Evolutionary conservation across 2,888 invertebrate species (phyloP), one percentile per base, ranked within the genome.

Genomic region (Drymonia ruficornis): DNA sequence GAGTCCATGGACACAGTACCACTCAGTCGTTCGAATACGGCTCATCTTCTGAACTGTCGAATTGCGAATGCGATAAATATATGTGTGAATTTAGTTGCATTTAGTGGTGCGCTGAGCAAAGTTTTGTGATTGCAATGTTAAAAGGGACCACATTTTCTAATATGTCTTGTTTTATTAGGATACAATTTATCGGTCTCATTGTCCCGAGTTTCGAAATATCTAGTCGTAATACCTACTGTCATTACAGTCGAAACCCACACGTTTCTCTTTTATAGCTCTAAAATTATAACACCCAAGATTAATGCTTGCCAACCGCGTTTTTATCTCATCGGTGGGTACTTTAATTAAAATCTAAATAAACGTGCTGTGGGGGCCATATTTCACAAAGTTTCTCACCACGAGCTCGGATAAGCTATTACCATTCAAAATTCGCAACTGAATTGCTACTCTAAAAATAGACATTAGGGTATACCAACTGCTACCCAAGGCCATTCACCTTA

Each of bases 401-500:
- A 64, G 59, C 56, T 50, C 47, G 64, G 57, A 63, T 70, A 59
- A 62, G 19, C 50, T 48, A 59, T 66, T 66, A 70, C 56, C 56
- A 60, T 62, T 55, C 54, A n/a, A 50, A 67, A 76, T 74, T 78
- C 74, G 72, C 75, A 72, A 64, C 74, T 62, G 67, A 77, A 77
- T 77, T 75, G 74, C 73, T 74, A 65, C 69, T 65, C 63, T 64
- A 67, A 66, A 76, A 77, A 73, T 72, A 75, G 67, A 67, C 72
- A 70, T 78, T 74, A 67, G 67, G 71, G 66, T 65, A 69, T 57
- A 69, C 59, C 59, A 62, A 67, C 66, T 66, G 47, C 29, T 19
- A 34, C 81, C 81, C 75, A 78, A 76, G 91, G 88, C 84, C 88
- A 72, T 92, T 91, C 89, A 91, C 91, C 91, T 90, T 83, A 80